These are phyloP conservation scores for Drosophila mayri DNA, from an alignment of 1,140 invertebrate species.

Conservation along the genomic window DNA sequence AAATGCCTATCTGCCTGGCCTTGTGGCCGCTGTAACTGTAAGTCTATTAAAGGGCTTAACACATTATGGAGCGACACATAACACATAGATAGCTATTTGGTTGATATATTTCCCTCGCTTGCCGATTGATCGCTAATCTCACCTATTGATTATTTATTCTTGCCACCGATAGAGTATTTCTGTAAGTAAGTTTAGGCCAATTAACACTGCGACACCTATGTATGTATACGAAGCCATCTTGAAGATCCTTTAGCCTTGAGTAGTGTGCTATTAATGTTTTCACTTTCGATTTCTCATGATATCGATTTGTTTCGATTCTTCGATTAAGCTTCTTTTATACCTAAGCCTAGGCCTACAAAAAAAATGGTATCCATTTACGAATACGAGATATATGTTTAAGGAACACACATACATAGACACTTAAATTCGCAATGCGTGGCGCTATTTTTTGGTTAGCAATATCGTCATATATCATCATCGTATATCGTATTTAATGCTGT, in stretches of 20 bases:
- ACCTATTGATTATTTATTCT: neutral
- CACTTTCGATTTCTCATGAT: neutral
- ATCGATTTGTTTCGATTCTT: neutral
- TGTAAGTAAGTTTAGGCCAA: neutral
- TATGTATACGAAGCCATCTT: constrained; percentile 4
- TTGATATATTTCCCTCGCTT: neutral
- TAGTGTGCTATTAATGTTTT: neutral
- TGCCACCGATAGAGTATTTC: neutral
- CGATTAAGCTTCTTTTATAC: constrained; percentile 18
- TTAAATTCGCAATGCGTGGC: constrained; percentile 37
- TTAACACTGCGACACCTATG: constrained; percentile 3
- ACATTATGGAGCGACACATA: neutral
- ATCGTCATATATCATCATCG: neutral
- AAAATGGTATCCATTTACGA: constrained; percentile 25
- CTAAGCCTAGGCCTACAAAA: constrained; percentile 33
- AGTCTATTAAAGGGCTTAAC: neutral
- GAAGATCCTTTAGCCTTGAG: constrained; percentile 9
- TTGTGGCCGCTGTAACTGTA: neutral
- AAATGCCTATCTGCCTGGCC: neutral
- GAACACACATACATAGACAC: constrained; percentile 45
- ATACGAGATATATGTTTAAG: constrained; percentile 22
- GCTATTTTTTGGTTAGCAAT: constrained; percentile 17
- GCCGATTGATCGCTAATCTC: neutral
- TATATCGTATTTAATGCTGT: constrained; percentile 16
- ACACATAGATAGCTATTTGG: neutral